Evolutionary conservation across 2,888 invertebrate species (phyloP).

Genomic region (Thysanoteuthis rhombus): DNA sequence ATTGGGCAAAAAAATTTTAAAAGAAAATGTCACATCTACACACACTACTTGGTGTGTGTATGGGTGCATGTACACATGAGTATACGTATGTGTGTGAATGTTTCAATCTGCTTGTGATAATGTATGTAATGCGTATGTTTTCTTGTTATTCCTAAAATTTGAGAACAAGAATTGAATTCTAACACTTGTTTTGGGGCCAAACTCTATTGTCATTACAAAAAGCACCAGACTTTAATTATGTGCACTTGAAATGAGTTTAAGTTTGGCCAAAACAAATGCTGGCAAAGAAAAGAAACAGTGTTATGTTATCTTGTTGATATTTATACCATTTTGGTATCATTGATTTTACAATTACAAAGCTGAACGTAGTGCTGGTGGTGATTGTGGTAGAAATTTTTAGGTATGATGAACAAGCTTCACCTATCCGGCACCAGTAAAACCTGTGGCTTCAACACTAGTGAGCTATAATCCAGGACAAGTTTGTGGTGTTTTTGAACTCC

Average conservation of each 20-base stretch:
- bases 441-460: not conserved
- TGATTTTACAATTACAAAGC: not conserved
- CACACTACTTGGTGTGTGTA: not conserved
- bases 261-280: not conserved
- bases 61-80: not conserved
- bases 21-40: conserved; percentile 13
- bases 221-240: not conserved
- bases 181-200: not conserved
- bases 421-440: not conserved
- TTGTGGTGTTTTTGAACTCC: not conserved
- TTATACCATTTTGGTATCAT: not conserved
- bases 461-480: not conserved
- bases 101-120: not conserved
- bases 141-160: not conserved
- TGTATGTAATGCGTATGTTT: not conserved
- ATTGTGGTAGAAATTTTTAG: not conserved
- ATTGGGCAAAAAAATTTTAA: conserved; percentile 12
- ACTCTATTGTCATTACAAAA: not conserved
- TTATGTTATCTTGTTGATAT: not conserved
- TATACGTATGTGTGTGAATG: not conserved
- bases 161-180: not conserved
- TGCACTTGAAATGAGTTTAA: not conserved
- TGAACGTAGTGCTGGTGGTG: not conserved
- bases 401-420: not conserved
- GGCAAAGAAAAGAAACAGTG: not conserved